phyloP scores from a whole-genome alignment of 1,140 invertebrate genomes.

The Drosophila insularis region DNA sequence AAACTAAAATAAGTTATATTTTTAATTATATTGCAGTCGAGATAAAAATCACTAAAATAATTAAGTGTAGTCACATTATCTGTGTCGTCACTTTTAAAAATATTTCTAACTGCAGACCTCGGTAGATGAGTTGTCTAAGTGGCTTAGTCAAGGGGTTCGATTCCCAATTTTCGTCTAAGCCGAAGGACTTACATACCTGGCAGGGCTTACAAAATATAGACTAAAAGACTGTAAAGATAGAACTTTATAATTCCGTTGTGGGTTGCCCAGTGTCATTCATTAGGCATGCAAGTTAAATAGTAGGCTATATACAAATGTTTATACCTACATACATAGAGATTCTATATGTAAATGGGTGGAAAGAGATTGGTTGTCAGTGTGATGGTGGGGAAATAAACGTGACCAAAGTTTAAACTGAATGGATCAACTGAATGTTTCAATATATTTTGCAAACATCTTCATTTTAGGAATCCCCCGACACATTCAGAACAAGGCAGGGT shows the following conservation, averaged over 20 bases:
- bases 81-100: too few species aligned
- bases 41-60: too few species aligned
- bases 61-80: too few species aligned
- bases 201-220: too few species aligned
- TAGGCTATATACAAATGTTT: not conserved
- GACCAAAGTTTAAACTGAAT: conserved; percentile 9
- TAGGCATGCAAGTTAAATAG: not conserved
- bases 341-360: conserved; percentile 13
- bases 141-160: too few species aligned
- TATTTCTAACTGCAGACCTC: too few species aligned
- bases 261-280: not conserved
- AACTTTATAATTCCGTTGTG: not conserved
- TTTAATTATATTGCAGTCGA: too few species aligned
- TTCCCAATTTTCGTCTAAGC: too few species aligned
- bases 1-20: too few species aligned
- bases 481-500: not conserved
- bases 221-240: too few species aligned
- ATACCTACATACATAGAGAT: not conserved
- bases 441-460: not conserved
- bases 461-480: not conserved
- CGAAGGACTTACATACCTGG: too few species aligned
- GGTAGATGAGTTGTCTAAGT: too few species aligned
- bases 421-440: not conserved
- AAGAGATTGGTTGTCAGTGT: conserved; percentile 3
- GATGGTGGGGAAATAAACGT: not conserved